Conservation (phyloP, 2,797 vertebrate species). For the Galagoides demidoff region DNA sequence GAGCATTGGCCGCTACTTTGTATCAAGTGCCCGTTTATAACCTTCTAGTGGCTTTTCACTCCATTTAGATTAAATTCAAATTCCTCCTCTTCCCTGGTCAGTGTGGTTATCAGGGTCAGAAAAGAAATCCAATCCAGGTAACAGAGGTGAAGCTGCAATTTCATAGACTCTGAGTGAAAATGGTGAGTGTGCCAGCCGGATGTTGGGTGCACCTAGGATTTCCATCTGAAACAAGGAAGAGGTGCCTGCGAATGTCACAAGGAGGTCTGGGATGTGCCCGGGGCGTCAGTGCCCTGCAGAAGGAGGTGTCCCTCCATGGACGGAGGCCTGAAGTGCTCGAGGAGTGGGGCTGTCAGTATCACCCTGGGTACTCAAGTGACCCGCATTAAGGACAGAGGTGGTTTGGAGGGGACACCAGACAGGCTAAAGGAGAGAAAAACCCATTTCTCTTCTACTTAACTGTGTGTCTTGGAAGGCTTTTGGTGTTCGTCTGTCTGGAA, state of each 20-base stretch:
- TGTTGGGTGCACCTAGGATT: not conserved
- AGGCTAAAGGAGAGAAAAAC: not conserved
- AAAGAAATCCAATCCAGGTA: not conserved
- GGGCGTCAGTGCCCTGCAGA: rapidly evolving
- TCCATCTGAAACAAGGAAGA: not conserved
- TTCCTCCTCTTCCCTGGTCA: not conserved
- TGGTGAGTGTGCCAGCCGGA: not conserved
- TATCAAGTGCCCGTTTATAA: not conserved
- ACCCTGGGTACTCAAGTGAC: not conserved
- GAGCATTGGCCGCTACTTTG: not conserved
- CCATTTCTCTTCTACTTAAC: not conserved
- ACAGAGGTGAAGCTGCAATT: not conserved
- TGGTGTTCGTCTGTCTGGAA: not conserved
- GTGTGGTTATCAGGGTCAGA: not conserved
- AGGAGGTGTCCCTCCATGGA: too few relatives aligned
- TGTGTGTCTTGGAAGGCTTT: not conserved
- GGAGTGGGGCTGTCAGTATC: not conserved
- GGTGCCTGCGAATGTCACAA: too few relatives aligned
- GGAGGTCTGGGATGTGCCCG: rapidly evolving
- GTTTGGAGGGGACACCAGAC: not conserved
- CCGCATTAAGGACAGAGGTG: not conserved
- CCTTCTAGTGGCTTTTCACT: not conserved
- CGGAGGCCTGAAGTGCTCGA: rapidly evolving
- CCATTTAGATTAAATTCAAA: not conserved
- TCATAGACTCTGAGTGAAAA: not conserved